phyloP scores from a whole-genome alignment of 2,888 invertebrate species.

The Glyphotaelius pellucidus region DNA sequence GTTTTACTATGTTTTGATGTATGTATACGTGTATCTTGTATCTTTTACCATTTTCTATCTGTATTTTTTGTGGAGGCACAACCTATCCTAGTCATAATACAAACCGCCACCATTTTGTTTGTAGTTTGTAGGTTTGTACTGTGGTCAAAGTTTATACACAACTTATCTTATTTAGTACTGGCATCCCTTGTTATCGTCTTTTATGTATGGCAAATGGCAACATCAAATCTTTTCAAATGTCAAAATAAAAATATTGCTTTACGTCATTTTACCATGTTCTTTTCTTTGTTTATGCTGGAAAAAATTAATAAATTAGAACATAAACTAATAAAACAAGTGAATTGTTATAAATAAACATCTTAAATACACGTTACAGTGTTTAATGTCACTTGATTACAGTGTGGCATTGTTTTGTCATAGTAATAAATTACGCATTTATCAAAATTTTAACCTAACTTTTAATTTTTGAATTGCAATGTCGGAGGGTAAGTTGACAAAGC shows the following conservation, averaged over 20 bases:
- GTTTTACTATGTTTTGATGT: no score
- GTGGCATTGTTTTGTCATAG: not conserved
- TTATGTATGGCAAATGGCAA: not conserved
- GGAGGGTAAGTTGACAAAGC: not conserved
- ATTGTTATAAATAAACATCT: not conserved
- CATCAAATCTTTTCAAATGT: not conserved
- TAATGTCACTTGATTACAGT: not conserved
- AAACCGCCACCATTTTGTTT: no score
- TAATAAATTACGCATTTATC: not conserved
- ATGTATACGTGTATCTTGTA: no score
- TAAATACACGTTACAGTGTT: not conserved
- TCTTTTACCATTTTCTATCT: no score
- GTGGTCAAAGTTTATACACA: not conserved
- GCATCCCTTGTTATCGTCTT: not conserved
- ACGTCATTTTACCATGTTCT: not conserved
- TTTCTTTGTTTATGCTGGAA: not conserved
- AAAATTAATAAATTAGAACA: not conserved
- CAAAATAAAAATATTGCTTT: conserved; percentile 15
- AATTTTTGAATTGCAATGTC: not conserved
- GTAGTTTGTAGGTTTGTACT: not conserved
- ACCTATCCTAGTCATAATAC: no score
- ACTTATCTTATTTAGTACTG: not conserved
- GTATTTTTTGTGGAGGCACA: no score
- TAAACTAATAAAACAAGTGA: not conserved
- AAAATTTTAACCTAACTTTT: not conserved